Evolutionary conservation across 1,140 invertebrate genomes (phyloP), one percentile per base, ranked within the genome.

Genomic region (Drosophila tsacasi): DNA sequence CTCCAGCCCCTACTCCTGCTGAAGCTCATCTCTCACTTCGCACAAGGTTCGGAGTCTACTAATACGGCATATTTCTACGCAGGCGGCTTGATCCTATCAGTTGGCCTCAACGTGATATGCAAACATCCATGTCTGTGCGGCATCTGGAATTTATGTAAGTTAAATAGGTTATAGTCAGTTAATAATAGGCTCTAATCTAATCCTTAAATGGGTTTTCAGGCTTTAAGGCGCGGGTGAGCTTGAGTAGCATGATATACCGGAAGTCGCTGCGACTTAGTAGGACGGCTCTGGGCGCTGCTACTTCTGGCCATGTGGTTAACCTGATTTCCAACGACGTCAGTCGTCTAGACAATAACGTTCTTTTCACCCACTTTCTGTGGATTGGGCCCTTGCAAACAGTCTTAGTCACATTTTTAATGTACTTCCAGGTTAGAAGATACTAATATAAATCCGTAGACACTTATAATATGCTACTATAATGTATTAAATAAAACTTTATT

Each of bases 261-360:
- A 30, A 30, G 95, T 94, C 95, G 3, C 89, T 97, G 17, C 94
- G 94, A 12, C 84, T 97, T 7, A 96, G 95, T 47, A 95, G 95
- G 76, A 95, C 94, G 2, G 95, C 97, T 1, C 87, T 98, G 35
- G 95, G 95, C 6, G 94, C 96, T 81, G 97, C 96, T 0, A 97
- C 97, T 2, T 95, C 95, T 30, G 98, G 98, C 2, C 96, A 99
- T 94, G 96, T 99, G 83, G 96, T 99, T 1, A 99, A 99, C 93
- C 94, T 99, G 2, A 94, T 99, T 58, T 98, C 97, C 1, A 99
- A 98, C 93, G 98, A 99, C 91, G 95, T 97, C 46, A 95, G 95
- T 59, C 94, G 95, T 17, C 95, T 97, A 78, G 96, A 97, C 87
- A 94, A 94, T 60, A 94, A 95, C 1, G 93, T 96, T 7, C 94